phyloP scores from a whole-genome alignment of 1,140 invertebrate species.

The Zaprionus vittiger region DNA sequence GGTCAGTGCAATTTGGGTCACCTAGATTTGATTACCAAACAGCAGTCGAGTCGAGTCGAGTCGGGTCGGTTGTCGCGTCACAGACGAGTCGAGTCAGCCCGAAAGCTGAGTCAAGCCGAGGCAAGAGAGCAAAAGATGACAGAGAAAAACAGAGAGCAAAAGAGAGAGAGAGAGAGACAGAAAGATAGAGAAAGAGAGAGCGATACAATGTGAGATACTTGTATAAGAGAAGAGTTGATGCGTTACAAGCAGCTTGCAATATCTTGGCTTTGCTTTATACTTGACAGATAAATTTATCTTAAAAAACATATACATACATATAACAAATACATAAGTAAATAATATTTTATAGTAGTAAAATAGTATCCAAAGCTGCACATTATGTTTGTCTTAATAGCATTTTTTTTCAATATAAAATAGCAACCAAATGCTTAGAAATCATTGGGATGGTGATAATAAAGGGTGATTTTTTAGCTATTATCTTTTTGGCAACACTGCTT shows the following conservation, averaged over 20 bases:
- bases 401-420: too few relatives aligned
- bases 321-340: too few relatives aligned
- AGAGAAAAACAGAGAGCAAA: background rate
- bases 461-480: too few relatives aligned
- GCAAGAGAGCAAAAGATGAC: background rate
- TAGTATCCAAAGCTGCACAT: too few relatives aligned
- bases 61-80: background rate
- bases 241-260: background rate
- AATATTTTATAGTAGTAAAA: too few relatives aligned
- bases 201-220: background rate
- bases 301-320: too few relatives aligned
- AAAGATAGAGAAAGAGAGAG: background rate
- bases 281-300: background rate
- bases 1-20: constrained; percentile 51
- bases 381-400: too few relatives aligned
- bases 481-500: too few relatives aligned
- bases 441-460: too few relatives aligned
- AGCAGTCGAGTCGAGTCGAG: constrained; percentile 3
- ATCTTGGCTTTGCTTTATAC: background rate
- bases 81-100: background rate
- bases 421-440: too few relatives aligned
- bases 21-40: constrained; percentile 50
- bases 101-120: constrained; percentile 11
- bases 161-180: background rate
- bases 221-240: constrained; percentile 7